These are phyloP conservation scores for Hipposideros armiger DNA, from an alignment of 2,113 vertebrate genomes.

Conservation along the genomic window DNA sequence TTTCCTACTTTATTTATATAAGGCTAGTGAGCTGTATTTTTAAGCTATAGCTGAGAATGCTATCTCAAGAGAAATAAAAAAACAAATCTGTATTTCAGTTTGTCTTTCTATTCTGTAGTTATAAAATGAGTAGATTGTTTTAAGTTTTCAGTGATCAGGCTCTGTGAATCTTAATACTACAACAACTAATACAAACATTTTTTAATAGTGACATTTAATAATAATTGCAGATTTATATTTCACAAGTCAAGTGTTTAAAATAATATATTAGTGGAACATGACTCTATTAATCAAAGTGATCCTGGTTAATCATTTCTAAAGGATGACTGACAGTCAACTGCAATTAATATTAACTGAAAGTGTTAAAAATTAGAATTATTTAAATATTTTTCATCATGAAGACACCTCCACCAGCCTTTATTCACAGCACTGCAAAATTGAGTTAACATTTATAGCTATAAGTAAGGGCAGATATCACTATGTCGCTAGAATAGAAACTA, in stretches of 20 bases:
- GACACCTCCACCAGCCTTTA: neutral
- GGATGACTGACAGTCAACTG: neutral
- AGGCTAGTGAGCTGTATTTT: neutral
- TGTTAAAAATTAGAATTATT: neutral
- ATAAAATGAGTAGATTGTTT: neutral
- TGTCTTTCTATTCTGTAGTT: neutral
- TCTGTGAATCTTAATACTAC: neutral
- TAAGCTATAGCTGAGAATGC: neutral
- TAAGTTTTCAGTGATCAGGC: neutral
- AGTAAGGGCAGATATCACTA: neutral
- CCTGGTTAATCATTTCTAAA: neutral
- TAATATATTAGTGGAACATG: neutral
- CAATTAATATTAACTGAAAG: slow-evolving; percentile 29
- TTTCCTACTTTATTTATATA: neutral
- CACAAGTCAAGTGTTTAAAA: neutral
- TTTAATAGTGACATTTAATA: slow-evolving; percentile 17
- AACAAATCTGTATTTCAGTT: slow-evolving; percentile 21
- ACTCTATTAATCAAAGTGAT: slow-evolving; percentile 7
- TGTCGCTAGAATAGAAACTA: neutral
- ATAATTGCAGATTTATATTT: slow-evolving; percentile 27
- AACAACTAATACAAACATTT: neutral
- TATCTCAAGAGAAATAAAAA: slow-evolving; percentile 36
- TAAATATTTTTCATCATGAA: neutral
- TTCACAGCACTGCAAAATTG: neutral
- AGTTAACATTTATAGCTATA: slow-evolving; percentile 1